These are phyloP conservation scores for Tragelaphus strepsiceros DNA, from an alignment of 2,113 vertebrate species.

Conservation along the genomic window DNA sequence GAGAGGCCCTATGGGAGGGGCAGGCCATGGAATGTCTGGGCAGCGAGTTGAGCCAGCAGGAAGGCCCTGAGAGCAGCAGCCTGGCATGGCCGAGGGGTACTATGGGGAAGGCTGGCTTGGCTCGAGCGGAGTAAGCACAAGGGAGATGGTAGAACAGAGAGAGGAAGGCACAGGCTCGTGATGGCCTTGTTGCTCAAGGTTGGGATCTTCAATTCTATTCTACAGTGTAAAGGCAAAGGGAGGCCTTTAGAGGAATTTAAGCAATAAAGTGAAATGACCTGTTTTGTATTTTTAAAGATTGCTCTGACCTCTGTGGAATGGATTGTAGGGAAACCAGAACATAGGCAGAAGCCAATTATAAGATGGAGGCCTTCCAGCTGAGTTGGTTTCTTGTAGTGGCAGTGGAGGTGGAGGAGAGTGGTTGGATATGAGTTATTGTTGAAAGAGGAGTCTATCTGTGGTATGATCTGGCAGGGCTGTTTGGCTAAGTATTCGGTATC, in stretches of 20 bases:
- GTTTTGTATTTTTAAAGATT: background rate
- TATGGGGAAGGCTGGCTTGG: background rate
- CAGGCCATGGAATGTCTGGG: background rate
- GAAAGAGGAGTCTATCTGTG: background rate
- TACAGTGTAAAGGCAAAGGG: background rate
- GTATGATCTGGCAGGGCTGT: background rate
- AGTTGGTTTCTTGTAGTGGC: background rate
- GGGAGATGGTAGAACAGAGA: background rate
- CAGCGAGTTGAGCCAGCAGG: no score
- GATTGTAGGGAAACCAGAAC: no score
- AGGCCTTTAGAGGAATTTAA: background rate
- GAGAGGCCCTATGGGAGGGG: background rate
- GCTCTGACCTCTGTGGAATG: background rate
- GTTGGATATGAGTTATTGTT: background rate
- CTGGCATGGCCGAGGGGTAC: rapidly evolving
- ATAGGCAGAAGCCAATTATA: background rate
- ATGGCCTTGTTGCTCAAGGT: background rate
- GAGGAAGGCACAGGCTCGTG: rapidly evolving
- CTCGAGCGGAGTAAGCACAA: background rate
- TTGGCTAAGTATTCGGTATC: background rate
- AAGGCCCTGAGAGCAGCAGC: background rate
- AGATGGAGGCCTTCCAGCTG: rapidly evolving
- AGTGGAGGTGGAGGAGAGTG: no score
- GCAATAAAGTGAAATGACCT: background rate
- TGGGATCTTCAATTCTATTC: background rate